Conservation (phyloP, 2,797 vertebrate species). For the Poeciliopsis turneri region DNA sequence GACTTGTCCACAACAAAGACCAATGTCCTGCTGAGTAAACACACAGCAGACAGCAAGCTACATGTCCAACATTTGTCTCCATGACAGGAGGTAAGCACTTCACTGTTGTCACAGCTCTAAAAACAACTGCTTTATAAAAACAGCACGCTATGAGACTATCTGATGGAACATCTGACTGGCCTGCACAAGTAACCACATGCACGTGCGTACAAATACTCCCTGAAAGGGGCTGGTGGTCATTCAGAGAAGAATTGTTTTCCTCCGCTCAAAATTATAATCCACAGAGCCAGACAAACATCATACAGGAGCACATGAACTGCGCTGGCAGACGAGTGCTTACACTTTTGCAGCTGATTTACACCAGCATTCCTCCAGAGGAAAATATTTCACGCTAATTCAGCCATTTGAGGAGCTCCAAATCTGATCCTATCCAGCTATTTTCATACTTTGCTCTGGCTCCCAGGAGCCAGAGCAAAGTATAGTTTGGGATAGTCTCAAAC, state of each 20-base stretch:
- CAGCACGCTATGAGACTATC: slow-evolving; percentile 47
- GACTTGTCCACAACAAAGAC: slow-evolving; percentile 68
- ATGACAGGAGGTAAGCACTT: slow-evolving; percentile 49
- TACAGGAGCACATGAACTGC: slow-evolving; percentile 20
- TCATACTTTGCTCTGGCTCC: slow-evolving; percentile 49
- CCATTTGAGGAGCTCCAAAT: slow-evolving; percentile 34
- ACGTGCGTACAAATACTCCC: slow-evolving; percentile 27
- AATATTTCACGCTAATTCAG: slow-evolving; percentile 57
- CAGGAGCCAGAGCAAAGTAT: neutral
- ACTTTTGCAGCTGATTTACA: slow-evolving; percentile 55
- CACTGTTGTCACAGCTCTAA: slow-evolving; percentile 63
- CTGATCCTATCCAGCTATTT: slow-evolving; percentile 52
- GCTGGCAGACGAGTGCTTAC: slow-evolving; percentile 36
- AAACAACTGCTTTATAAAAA: slow-evolving; percentile 68
- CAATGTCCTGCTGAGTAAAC: slow-evolving; percentile 49
- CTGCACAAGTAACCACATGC: slow-evolving; percentile 45
- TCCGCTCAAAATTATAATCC: slow-evolving; percentile 22
- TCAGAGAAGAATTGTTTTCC: slow-evolving; percentile 16
- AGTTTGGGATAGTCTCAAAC: slow-evolving; percentile 15
- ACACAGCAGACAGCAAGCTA: slow-evolving; percentile 52
- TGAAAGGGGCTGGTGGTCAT: slow-evolving; percentile 14
- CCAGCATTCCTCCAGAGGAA: slow-evolving; percentile 39
- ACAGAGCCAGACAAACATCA: slow-evolving; percentile 32
- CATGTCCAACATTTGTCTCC: slow-evolving; percentile 41
- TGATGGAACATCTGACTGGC: slow-evolving; percentile 62